These are phyloP conservation scores for Sebastes jordani DNA, from an alignment of 2,797 vertebrate genomes.

Conservation along the genomic window DNA sequence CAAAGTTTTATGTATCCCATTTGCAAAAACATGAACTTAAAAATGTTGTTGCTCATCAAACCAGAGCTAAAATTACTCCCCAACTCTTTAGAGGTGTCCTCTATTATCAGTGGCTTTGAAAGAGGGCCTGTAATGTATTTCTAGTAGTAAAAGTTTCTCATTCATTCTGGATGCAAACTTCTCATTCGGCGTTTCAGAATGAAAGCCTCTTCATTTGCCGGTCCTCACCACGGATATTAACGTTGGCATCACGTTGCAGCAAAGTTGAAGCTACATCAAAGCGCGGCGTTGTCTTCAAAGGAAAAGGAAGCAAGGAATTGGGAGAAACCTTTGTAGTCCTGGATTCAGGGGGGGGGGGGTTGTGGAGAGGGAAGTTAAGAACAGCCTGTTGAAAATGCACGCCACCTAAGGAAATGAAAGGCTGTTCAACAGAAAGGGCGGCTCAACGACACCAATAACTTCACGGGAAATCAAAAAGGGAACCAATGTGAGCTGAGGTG, in stretches of 20 bases:
- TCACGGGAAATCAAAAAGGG: constrained; percentile 55
- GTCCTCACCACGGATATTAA: constrained; percentile 39
- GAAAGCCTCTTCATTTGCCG: constrained; percentile 42
- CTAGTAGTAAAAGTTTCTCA: background rate
- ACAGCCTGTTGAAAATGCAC: constrained; percentile 26
- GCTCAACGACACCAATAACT: constrained; percentile 28
- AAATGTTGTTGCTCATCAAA: background rate
- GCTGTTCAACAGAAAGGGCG: background rate
- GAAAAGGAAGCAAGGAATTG: constrained; percentile 9
- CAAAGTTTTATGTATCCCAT: background rate
- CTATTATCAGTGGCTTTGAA: constrained; percentile 1
- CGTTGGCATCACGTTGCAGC: constrained; percentile 44
- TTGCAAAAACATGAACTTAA: background rate
- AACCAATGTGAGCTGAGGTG: constrained; percentile 32
- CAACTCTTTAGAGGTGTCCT: background rate
- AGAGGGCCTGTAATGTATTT: constrained; percentile 4
- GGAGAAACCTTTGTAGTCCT: constrained; percentile 59
- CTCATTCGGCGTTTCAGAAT: background rate
- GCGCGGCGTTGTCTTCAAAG: constrained; percentile 62
- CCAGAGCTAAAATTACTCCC: background rate
- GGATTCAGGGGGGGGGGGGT: background rate
- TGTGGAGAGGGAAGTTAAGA: background rate
- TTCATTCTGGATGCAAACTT: constrained; percentile 38
- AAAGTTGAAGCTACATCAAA: constrained; percentile 66
- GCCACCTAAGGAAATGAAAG: constrained; percentile 12